Evolutionary conservation across 2,113 vertebrate species (phyloP).

Genomic region (Larimichthys polyactis): DNA sequence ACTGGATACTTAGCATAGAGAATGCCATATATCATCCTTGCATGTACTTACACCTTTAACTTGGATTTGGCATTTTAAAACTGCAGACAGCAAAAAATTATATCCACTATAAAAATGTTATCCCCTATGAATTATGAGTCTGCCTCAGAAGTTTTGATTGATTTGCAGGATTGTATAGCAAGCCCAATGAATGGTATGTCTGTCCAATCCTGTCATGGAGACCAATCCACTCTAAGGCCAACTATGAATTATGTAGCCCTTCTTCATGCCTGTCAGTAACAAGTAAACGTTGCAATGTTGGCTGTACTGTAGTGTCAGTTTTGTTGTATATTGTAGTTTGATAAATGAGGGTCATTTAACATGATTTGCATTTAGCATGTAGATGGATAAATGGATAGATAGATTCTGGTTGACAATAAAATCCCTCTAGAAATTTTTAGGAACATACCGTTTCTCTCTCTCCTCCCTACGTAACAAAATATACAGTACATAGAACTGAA

Average conservation of each 20-base stretch:
- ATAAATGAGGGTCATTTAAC: background rate
- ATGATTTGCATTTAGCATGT: background rate
- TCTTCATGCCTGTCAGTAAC: background rate
- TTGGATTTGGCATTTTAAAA: conserved; percentile 8
- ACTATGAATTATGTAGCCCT: conserved; percentile 10
- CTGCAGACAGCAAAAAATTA: background rate
- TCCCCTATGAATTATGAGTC: background rate
- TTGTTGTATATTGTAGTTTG: background rate
- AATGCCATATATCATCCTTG: background rate
- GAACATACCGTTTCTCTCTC: conserved; percentile 28
- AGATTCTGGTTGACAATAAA: background rate
- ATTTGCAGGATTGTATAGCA: background rate
- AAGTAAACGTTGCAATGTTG: background rate
- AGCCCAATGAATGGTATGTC: background rate
- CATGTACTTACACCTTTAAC: background rate
- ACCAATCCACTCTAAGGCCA: conserved; percentile 1
- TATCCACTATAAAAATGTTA: background rate
- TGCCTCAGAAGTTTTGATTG: background rate
- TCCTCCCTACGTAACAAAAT: conserved; percentile 38
- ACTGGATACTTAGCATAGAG: background rate
- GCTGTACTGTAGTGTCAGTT: background rate
- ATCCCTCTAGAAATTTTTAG: background rate
- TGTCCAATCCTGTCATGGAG: background rate
- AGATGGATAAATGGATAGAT: conserved; percentile 1
- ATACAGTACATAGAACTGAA: conserved; percentile 47